Percentiles rank a stretch among this genome's conserved stretches.
Conservation (phyloP, 1,140 invertebrate species). For the Drosophila prosaltans region DNA sequence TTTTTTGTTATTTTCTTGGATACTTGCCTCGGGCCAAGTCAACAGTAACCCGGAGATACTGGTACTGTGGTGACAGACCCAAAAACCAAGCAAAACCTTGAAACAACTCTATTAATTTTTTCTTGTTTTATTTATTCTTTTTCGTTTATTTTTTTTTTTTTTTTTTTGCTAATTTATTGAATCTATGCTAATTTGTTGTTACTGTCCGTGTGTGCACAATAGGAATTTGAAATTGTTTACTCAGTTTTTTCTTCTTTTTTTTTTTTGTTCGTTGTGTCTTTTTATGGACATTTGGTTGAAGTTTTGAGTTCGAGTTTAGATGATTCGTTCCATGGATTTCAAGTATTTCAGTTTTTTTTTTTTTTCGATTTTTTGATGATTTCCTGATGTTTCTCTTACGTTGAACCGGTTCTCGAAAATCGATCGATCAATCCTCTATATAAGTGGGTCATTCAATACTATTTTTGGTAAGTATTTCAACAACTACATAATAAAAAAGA, state of each 20-base stretch:
- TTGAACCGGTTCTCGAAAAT: slow-evolving; percentile 67
- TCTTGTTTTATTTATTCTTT: slow-evolving; percentile 32
- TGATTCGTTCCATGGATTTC: slow-evolving; percentile 7
- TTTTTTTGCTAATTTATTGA: slow-evolving; percentile 69
- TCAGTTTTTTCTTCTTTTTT: slow-evolving; percentile 47
- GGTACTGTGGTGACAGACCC: slow-evolving; percentile 8
- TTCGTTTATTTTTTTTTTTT: slow-evolving; percentile 15
- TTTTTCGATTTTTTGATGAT: background rate
- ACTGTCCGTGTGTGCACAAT: slow-evolving; percentile 35
- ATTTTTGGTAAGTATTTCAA: slow-evolving; percentile 29
- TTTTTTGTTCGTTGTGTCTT: slow-evolving; percentile 28
- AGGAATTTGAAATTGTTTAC: slow-evolving; percentile 56
- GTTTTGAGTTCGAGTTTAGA: slow-evolving; percentile 61
- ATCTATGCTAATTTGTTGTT: slow-evolving; percentile 45
- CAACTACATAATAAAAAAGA: slow-evolving; percentile 11
- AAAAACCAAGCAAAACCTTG: slow-evolving; percentile 39
- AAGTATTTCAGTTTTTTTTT: background rate
- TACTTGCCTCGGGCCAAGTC: slow-evolving; percentile 22
- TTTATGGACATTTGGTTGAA: slow-evolving; percentile 42
- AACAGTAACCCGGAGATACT: slow-evolving; percentile 12
- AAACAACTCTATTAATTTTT: slow-evolving; percentile 52
- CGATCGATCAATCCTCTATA: slow-evolving; percentile 26
- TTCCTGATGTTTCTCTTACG: slow-evolving; percentile 23
- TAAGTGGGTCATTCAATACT: slow-evolving; percentile 60
- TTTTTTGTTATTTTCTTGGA: background rate